These are phyloP conservation scores for Cryptosula pallasiana DNA, from an alignment of 2,888 invertebrate species.

Conservation along the genomic window DNA sequence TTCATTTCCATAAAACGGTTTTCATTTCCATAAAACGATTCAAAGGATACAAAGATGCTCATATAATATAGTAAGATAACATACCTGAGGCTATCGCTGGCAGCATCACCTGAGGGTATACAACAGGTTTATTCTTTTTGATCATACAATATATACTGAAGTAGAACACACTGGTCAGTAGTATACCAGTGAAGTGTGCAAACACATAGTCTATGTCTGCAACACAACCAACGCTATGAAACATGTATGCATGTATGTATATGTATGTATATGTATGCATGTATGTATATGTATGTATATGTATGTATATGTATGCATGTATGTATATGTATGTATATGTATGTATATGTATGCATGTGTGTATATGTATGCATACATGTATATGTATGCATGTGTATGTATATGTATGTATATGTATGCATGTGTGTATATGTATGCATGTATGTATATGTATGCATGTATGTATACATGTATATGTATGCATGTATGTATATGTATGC, in stretches of 20 bases:
- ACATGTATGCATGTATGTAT: not conserved
- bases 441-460: not conserved
- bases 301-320: not conserved
- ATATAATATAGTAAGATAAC: not conserved
- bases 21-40: too few species aligned
- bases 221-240: conserved; percentile 26
- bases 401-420: not conserved
- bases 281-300: not conserved
- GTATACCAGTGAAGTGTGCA: conserved; percentile 54
- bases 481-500: not conserved
- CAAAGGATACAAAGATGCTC: too few species aligned
- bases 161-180: conserved; percentile 48
- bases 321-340: not conserved
- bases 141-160: conserved; percentile 51
- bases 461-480: not conserved
- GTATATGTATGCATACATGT: not conserved
- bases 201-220: conserved; percentile 55
- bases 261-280: not conserved
- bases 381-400: not conserved
- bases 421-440: not conserved
- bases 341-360: not conserved
- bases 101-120: conserved; percentile 52
- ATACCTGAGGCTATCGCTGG: conserved; percentile 51
- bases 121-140: conserved; percentile 49
- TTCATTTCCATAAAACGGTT: too few species aligned